phyloP scores from a whole-genome alignment of 1,140 invertebrate genomes.

The Drosophila punjabiensis region DNA sequence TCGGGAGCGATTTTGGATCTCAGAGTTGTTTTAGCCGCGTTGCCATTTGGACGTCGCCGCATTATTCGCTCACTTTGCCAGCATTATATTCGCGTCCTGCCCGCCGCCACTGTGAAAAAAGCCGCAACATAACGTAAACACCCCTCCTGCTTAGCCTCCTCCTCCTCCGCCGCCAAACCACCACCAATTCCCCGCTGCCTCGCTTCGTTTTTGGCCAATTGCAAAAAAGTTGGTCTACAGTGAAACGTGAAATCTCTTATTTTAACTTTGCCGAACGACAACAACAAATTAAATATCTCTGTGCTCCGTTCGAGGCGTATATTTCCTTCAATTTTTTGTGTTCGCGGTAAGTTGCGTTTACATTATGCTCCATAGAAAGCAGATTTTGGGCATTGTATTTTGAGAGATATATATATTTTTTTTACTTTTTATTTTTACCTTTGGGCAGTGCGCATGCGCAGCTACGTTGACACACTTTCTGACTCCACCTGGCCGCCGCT shows the following conservation, averaged over 20 bases:
- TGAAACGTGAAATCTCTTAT: slow-evolving; percentile 62
- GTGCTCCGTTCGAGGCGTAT: slow-evolving; percentile 42
- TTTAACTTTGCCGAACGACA: slow-evolving; percentile 39
- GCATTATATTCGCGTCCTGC: slow-evolving; percentile 59
- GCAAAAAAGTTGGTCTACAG: slow-evolving; percentile 59
- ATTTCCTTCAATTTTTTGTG: slow-evolving; percentile 41
- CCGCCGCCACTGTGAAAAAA: neutral
- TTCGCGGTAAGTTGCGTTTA: slow-evolving; percentile 72
- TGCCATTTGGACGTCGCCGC: slow-evolving; percentile 70
- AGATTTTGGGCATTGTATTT: slow-evolving; percentile 44
- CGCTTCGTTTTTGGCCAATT: slow-evolving; percentile 42
- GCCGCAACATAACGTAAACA: slow-evolving; percentile 22
- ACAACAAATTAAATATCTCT: slow-evolving; percentile 31
- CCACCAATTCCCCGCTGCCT: neutral
- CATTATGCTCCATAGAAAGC: slow-evolving; percentile 48
- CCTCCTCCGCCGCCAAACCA: slow-evolving; percentile 2
- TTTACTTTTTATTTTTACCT: slow-evolving; percentile 35
- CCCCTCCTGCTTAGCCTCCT: slow-evolving; percentile 13
- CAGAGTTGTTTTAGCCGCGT: slow-evolving; percentile 71
- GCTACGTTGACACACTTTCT: slow-evolving; percentile 79
- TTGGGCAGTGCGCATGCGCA: slow-evolving; percentile 69
- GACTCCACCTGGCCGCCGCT: slow-evolving; percentile 42
- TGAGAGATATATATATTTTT: slow-evolving; percentile 20
- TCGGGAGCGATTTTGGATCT: slow-evolving; percentile 50
- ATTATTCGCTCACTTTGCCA: slow-evolving; percentile 12